A percentile compares a stretch with the other conserved stretches of the same genome.
Evolutionary conservation across 2,113 vertebrate genomes (phyloP).

Genomic region (Rhynchomys soricoides): DNA sequence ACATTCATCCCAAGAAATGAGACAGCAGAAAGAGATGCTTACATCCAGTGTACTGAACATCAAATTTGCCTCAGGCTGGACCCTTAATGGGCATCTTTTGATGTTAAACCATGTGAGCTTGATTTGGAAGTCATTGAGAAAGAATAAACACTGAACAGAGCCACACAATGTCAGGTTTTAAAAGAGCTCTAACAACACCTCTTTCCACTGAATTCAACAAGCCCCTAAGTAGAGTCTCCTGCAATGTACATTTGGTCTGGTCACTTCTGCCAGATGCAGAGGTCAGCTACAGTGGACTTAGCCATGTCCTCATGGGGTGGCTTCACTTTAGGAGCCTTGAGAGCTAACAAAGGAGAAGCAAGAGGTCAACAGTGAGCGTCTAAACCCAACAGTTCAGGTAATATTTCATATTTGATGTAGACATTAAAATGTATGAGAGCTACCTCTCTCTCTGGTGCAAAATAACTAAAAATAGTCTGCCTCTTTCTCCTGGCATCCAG

Average conservation of each 20-base stretch:
- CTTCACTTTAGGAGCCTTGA: conserved; percentile 6
- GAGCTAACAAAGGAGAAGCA: conserved; percentile 15
- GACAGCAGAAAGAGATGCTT: not conserved
- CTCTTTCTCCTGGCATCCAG: not conserved
- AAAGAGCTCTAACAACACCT: conserved; percentile 76
- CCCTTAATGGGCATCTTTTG: not conserved
- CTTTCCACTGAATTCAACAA: conserved; percentile 66
- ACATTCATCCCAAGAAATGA: not conserved
- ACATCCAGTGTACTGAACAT: not conserved
- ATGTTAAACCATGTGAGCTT: conserved; percentile 37
- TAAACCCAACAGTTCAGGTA: not conserved
- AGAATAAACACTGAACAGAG: conserved; percentile 62
- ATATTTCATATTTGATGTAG: conserved; percentile 20
- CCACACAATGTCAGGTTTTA: conserved; percentile 67
- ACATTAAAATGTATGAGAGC: conserved; percentile 3
- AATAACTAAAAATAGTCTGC: not conserved
- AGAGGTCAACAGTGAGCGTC: not conserved
- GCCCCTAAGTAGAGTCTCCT: conserved; percentile 47
- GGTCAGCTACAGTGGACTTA: not conserved
- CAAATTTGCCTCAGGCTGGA: not conserved
- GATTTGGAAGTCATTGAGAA: conserved; percentile 69
- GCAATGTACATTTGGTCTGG: conserved; percentile 44
- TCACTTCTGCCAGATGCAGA: conserved; percentile 46
- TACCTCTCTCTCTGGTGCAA: not conserved
- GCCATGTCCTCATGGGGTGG: not conserved